Evolutionary conservation across 35 echinoderm and acorn worm species (phyloP), one percentile per base, ranked within the genome.

Genomic region (Chiridota heheva): DNA sequence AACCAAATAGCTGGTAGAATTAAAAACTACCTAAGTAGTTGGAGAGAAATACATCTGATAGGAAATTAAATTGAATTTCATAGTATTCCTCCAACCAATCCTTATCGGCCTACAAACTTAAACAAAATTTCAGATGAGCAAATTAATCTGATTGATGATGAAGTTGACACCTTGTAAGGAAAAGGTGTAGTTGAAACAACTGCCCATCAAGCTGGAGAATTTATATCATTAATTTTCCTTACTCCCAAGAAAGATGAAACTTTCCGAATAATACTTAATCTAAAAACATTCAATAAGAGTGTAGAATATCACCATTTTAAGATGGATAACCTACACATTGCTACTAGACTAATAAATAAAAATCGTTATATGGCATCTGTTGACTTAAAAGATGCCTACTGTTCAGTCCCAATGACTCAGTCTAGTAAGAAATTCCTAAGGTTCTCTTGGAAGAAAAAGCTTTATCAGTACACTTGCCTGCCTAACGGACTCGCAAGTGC

Each of bases 371-470:
- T 68, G 63, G 40, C 38, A 43, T 73, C 67, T 39, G 44, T 73
- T 63, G 82, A 83, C 63, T 44, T 83, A 70, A 57, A 83, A 62
- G 81, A 86, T n/a, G n/a, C n/a, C n/a, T n/a, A n/a, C n/a, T n/a
- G n/a, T n/a, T n/a, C 76, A 17, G 57, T 80, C 18, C 76, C 76
- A 15, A 61, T 80, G 29, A 20, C 49, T 10, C 25, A 38, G 40
- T 22, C 28, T 36, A 42, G 26, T 72, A 27, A 45, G 32, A 84
- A 84, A 71, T 70, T 71, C n/a, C 24, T 84, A 57, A 27, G 67
- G 25, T 59, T 84, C 41, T 25, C 13, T 13, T 84, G 40, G 25
- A 84, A 72, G 39, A 67, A 44, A 33, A 31, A 84, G n/a, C 58
- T 84, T 35, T 73, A 71, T 57, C 67, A 83, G 32, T 68, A 26